Percentiles rank a stretch among this genome's conserved stretches.
phyloP scores from a whole-genome alignment of 2,888 invertebrate genomes.

The Drosophila seclusa region DNA sequence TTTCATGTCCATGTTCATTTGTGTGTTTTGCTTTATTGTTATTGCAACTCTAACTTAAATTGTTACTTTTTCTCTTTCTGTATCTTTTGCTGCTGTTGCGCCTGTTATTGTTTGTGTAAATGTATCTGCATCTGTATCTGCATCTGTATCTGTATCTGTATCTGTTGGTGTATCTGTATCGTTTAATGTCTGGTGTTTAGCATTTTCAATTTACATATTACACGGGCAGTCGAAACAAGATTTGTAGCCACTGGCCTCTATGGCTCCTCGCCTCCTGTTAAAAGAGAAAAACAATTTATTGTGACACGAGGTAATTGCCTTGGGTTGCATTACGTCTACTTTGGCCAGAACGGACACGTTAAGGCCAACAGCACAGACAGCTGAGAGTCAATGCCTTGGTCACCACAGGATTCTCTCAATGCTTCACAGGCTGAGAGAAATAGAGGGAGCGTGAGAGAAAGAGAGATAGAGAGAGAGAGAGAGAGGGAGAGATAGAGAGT shows the following conservation, averaged over 20 bases:
- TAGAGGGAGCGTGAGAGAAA: background rate
- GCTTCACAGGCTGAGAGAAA: conserved; percentile 7
- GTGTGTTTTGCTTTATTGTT: conserved; percentile 24
- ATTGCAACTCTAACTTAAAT: conserved; percentile 9
- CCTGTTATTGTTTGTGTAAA: background rate
- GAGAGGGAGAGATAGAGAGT: background rate
- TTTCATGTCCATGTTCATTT: conserved; percentile 20
- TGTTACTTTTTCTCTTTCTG: background rate
- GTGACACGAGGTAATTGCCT: conserved; percentile 78
- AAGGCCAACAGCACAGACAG: conserved; percentile 28
- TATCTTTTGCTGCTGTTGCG: background rate
- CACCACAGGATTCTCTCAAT: conserved; percentile 28
- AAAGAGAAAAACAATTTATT: conserved; percentile 75
- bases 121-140: conserved; percentile 4
- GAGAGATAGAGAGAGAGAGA: conserved; percentile 5
- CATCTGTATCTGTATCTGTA: conserved; percentile 21
- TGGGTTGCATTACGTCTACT: conserved; percentile 52
- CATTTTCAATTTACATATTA: conserved; percentile 81
- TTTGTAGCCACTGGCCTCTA: conserved; percentile 65
- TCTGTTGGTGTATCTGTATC: conserved; percentile 41
- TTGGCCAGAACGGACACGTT: conserved; percentile 62
- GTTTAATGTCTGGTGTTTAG: conserved; percentile 80
- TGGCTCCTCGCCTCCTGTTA: conserved; percentile 15
- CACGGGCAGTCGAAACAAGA: conserved; percentile 79
- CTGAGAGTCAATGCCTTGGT: conserved; percentile 34